Evolutionary conservation across 2,113 vertebrate genomes (phyloP).

Genomic region (Paralichthys olivaceus): DNA sequence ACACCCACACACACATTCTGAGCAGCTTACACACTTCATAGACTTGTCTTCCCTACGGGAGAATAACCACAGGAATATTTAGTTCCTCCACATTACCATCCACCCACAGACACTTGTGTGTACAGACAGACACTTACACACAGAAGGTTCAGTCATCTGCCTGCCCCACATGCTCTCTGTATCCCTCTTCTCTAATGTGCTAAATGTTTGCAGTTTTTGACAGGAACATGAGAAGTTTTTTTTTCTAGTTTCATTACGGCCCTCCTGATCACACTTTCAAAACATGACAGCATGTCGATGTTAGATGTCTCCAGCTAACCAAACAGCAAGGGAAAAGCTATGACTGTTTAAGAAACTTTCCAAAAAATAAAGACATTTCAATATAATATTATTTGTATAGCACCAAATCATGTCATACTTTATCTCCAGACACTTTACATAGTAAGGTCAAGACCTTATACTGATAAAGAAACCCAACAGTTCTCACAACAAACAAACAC

Average conservation of each 20-base stretch:
- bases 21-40: conserved; percentile 75
- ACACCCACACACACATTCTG: conserved; percentile 27
- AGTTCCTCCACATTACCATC: conserved; percentile 71
- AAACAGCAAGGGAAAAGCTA: conserved; percentile 20
- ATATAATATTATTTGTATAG: too few relatives aligned
- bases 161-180: background rate
- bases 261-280: conserved; percentile 48
- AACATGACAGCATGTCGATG: conserved; percentile 52
- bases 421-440: too few relatives aligned
- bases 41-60: conserved; percentile 63
- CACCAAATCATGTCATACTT: background rate
- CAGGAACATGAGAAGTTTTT: conserved; percentile 33
- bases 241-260: conserved; percentile 42
- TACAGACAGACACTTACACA: conserved; percentile 17
- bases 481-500: too few relatives aligned
- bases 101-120: conserved; percentile 18
- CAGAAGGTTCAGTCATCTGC: conserved; percentile 28
- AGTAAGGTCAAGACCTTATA: too few relatives aligned
- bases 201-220: conserved; percentile 60
- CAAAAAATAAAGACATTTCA: background rate
- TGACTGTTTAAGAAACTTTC: conserved; percentile 11
- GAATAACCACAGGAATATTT: conserved; percentile 74
- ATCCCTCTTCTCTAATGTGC: conserved; percentile 40
- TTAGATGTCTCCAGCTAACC: conserved; percentile 48
- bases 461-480: too few relatives aligned